phyloP scores from a whole-genome alignment of 1,140 invertebrate genomes.

The Trachelipus rathkii region DNA sequence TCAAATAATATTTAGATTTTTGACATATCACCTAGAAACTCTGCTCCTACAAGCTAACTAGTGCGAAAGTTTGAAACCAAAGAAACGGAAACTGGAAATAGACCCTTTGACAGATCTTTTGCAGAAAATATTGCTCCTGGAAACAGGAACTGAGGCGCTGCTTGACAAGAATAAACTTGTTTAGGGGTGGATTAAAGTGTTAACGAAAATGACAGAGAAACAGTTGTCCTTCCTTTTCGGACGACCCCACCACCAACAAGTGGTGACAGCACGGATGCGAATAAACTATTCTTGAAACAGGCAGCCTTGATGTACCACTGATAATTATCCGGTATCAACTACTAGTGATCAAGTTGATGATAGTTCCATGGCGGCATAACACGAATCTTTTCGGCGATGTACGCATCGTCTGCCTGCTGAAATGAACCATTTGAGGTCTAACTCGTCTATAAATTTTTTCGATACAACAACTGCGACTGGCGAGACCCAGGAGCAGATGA shows the following conservation, averaged over 20 bases:
- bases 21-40: constrained; percentile 16
- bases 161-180: constrained; percentile 46
- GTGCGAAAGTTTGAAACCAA: constrained; percentile 10
- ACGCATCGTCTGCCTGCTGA: constrained; percentile 33
- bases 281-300: constrained; percentile 48
- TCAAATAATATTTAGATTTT: constrained; percentile 21
- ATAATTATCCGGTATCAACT: constrained; percentile 42
- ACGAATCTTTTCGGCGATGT: constrained; percentile 36
- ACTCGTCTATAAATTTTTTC: constrained; percentile 24
- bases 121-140: constrained; percentile 46
- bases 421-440: constrained; percentile 43
- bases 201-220: too few species aligned
- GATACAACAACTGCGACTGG: neutral
- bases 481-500: neutral
- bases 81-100: constrained; percentile 35
- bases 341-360: constrained; percentile 49
- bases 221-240: constrained; percentile 69
- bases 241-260: constrained; percentile 49
- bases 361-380: constrained; percentile 30
- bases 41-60: constrained; percentile 31
- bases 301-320: constrained; percentile 40
- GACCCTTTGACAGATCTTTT: constrained; percentile 50
- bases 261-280: constrained; percentile 26
- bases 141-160: constrained; percentile 46
- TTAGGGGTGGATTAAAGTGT: constrained; percentile 19